Percentiles rank a stretch among this genome's conserved stretches.
Conservation (phyloP, 2,113 vertebrate genomes). For the Gambusia affinis region DNA sequence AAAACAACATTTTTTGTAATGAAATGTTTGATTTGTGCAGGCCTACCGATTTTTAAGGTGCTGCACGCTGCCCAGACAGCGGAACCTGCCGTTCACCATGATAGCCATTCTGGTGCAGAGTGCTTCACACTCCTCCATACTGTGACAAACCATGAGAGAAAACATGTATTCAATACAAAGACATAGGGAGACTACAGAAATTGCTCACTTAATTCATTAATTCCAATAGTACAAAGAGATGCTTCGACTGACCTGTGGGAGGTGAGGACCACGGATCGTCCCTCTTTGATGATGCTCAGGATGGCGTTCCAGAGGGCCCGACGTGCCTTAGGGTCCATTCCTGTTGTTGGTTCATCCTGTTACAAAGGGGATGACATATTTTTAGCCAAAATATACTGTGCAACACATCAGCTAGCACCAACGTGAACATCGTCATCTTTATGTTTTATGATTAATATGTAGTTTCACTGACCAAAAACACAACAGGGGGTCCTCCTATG, state of each 20-base stretch:
- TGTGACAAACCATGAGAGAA: slow-evolving; percentile 60
- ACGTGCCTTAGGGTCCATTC: slow-evolving; percentile 97
- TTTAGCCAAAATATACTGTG: slow-evolving; percentile 10
- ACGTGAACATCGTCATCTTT: neutral
- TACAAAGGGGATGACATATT: slow-evolving; percentile 19
- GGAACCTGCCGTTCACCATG: slow-evolving; percentile 97
- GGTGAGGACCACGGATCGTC: slow-evolving; percentile 95
- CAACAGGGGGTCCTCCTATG: slow-evolving; percentile 94
- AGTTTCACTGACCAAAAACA: slow-evolving; percentile 91
- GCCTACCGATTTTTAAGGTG: slow-evolving; percentile 95
- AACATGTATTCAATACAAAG: neutral
- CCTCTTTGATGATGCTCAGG: slow-evolving; percentile 93
- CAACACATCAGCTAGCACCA: neutral
- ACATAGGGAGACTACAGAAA: neutral
- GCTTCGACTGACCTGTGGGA: slow-evolving; percentile 88
- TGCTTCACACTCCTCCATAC: slow-evolving; percentile 98
- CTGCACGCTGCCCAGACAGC: slow-evolving; percentile 95
- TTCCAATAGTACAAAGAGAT: neutral
- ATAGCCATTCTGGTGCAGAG: slow-evolving; percentile 98
- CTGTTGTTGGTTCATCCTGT: slow-evolving; percentile 97
- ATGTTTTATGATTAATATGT: neutral
- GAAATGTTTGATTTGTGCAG: neutral
- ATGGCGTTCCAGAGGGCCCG: slow-evolving; percentile 96
- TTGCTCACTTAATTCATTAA: neutral
- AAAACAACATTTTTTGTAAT: neutral